Evolutionary conservation across 2,888 invertebrate species (phyloP), one percentile per base, ranked within the genome.

Genomic region (Tiliacea aurago): DNA sequence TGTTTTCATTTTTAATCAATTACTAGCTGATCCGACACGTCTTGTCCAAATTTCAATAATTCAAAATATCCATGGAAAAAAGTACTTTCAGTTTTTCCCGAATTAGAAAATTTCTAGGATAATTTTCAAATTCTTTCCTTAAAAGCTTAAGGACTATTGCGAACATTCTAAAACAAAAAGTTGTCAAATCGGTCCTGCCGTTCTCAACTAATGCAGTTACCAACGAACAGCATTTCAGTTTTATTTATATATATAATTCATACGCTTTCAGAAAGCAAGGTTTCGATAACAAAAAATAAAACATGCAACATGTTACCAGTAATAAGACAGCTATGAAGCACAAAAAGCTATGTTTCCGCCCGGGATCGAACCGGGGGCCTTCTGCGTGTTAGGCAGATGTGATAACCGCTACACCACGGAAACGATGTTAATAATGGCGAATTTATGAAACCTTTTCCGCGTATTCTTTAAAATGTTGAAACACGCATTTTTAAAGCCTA

Each of bases 381-480:
- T 98, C 98, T 98, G 98, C 98, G 98, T 98, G 98, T 98, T 98
- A 98, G 98, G 98, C 98, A 98, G 98, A 98, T 98, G 98, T 98
- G 98, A 98, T 98, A 98, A 98, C 98, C 98, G 97, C 98, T 98
- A 98, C 98, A 98, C 98, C 98, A 98, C 98, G 86, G 86, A 86
- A 86, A 86, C 97, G 97, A 88, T 91, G 37, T 0, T 0, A 0
- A 0, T 0, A 0, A 0, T 0, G 0, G 15, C 28, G 65, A 93
- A 94, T 92, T 82, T 90, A 76, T 41, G 2, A n/a, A 78, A 49
- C 28, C 62, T 4, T 61, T 71, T 33, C 61, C 45, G 59, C 61
- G 13, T 18, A 20, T 41, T 45, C 1, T 41, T 1, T 15, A 15
- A 9, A 2, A 45, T 13, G 9, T 59, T 4, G 2, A 55, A 28